Evolutionary conservation across 2,888 invertebrate genomes (phyloP).

Genomic region (Argyra leucocephala): DNA sequence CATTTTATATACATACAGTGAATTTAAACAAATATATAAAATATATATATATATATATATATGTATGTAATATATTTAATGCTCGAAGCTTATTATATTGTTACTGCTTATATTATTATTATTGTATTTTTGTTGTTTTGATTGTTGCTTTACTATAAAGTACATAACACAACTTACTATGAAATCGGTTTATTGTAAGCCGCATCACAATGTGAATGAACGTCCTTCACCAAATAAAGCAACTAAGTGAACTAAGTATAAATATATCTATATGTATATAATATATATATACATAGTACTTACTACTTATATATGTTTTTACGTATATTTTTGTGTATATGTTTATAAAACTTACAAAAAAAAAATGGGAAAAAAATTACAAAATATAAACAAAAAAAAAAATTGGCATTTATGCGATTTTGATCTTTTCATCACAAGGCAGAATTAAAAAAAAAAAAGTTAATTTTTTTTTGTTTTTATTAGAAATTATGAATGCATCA

Average conservation of each 20-base stretch:
- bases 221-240: slow-evolving; percentile 6
- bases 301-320: too few species aligned
- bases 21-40: too few species aligned
- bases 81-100: too few species aligned
- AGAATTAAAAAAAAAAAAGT: neutral
- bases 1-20: too few species aligned
- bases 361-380: neutral
- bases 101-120: too few species aligned
- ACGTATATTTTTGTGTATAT: too few species aligned
- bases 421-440: neutral
- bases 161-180: neutral
- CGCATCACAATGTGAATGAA: slow-evolving; percentile 1
- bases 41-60: too few species aligned
- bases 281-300: too few species aligned
- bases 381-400: neutral
- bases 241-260: neutral
- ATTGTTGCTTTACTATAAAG: neutral
- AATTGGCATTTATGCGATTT: neutral
- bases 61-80: too few species aligned
- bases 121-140: too few species aligned
- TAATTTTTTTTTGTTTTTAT: too few species aligned
- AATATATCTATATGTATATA: neutral
- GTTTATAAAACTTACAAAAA: neutral
- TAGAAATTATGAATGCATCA: too few species aligned
- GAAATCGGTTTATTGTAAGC: neutral